phyloP scores from a whole-genome alignment of 2,888 invertebrate species.

The Catonia carolina region DNA sequence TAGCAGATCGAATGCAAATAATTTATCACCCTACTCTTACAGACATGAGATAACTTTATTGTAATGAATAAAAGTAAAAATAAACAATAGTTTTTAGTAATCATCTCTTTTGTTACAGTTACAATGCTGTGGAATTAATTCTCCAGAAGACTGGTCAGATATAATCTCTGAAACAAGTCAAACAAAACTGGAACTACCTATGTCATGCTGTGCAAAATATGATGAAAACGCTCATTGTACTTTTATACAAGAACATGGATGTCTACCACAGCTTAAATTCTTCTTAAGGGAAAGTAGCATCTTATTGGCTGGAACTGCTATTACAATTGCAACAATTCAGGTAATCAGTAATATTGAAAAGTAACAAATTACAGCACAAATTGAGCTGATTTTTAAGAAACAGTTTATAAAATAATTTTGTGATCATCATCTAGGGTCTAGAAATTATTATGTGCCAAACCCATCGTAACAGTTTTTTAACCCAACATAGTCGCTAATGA shows the following conservation, averaged over 20 bases:
- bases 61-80: too few species aligned
- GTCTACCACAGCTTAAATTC: slow-evolving; percentile 16
- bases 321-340: slow-evolving; percentile 23
- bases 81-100: too few species aligned
- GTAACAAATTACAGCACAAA: neutral
- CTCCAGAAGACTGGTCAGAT: slow-evolving; percentile 25
- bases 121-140: slow-evolving; percentile 28
- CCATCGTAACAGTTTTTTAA: too few species aligned
- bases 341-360: too few species aligned
- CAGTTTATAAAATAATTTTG: neutral
- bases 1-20: too few species aligned
- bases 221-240: slow-evolving; percentile 4
- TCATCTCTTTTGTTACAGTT: slow-evolving; percentile 27
- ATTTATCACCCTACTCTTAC: too few species aligned
- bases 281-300: slow-evolving; percentile 23
- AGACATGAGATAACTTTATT: too few species aligned
- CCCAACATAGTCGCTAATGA: too few species aligned
- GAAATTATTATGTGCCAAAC: too few species aligned
- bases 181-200: slow-evolving; percentile 12
- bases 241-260: slow-evolving; percentile 9
- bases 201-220: slow-evolving; percentile 21
- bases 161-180: slow-evolving; percentile 20
- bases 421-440: neutral
- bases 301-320: slow-evolving; percentile 24
- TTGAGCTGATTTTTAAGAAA: neutral